phyloP scores from a whole-genome alignment of 2,888 invertebrate species.

The Teleiodes luculella region DNA sequence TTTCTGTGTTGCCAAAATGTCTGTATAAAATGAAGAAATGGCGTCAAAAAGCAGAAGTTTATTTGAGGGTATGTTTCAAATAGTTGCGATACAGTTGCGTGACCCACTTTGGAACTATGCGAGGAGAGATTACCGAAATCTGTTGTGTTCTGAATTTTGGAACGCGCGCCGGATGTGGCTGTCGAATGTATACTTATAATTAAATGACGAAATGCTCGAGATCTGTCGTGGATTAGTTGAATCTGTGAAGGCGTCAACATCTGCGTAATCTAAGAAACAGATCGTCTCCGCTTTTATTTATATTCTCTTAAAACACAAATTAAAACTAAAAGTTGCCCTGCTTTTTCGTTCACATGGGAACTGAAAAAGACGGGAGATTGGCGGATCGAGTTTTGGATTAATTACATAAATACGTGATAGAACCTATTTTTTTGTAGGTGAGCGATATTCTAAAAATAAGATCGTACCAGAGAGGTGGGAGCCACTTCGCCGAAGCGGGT shows the following conservation, averaged over 20 bases:
- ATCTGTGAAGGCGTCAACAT: not conserved
- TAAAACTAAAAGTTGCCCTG: too few relatives aligned
- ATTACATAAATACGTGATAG: too few relatives aligned
- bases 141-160: not conserved
- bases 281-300: not conserved
- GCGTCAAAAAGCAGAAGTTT: not conserved
- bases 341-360: too few relatives aligned
- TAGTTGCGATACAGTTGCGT: conserved; percentile 10
- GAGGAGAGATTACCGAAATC: not conserved
- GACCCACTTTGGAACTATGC: conserved; percentile 6
- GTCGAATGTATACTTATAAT: not conserved
- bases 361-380: too few relatives aligned
- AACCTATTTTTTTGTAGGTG: too few relatives aligned
- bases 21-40: not conserved
- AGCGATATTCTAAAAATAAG: too few relatives aligned
- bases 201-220: not conserved
- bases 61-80: conserved; percentile 1
- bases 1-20: conserved; percentile 4
- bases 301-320: too few relatives aligned
- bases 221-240: not conserved
- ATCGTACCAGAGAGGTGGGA: too few relatives aligned
- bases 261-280: not conserved
- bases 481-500: too few relatives aligned
- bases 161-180: not conserved
- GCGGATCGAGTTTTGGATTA: too few relatives aligned